These are phyloP conservation scores for Globia sparganii DNA, from an alignment of 2,888 invertebrate genomes.

Conservation along the genomic window DNA sequence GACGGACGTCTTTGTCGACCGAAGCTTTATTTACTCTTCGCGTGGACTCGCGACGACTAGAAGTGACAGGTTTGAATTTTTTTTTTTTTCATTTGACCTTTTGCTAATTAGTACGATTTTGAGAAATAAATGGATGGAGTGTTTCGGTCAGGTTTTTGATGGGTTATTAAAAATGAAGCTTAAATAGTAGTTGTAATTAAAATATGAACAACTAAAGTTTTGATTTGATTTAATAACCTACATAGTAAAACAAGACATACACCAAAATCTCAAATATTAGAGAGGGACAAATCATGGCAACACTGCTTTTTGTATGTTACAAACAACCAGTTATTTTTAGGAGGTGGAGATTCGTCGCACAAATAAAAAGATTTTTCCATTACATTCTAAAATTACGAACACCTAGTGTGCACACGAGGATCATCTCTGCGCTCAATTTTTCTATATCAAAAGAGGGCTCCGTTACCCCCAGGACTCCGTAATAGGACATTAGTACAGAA, in stretches of 20 bases:
- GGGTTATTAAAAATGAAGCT: not conserved
- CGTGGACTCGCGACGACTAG: constrained; percentile 81
- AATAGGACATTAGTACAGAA: not conserved
- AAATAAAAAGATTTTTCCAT: not conserved
- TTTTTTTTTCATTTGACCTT: constrained; percentile 70
- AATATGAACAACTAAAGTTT: not conserved
- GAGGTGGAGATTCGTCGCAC: not conserved
- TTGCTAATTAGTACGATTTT: constrained; percentile 73
- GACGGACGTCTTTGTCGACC: constrained; percentile 90
- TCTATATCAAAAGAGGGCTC: too few relatives aligned
- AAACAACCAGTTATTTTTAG: too few relatives aligned
- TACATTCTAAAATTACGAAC: not conserved
- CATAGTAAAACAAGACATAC: not conserved
- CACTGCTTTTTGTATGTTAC: not conserved
- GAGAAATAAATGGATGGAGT: constrained; percentile 47
- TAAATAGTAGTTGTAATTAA: not conserved
- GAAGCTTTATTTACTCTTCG: constrained; percentile 87
- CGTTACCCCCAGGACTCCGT: not conserved
- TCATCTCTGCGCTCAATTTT: not conserved
- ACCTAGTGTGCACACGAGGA: not conserved
- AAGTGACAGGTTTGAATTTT: constrained; percentile 81
- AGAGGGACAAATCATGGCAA: not conserved
- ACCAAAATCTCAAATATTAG: not conserved
- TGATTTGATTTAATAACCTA: not conserved
- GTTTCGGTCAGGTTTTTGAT: constrained; percentile 32